Evolutionary conservation across 2,888 invertebrate species (phyloP), one percentile per base, ranked within the genome.

Genomic region (Neoscelio sp.): DNA sequence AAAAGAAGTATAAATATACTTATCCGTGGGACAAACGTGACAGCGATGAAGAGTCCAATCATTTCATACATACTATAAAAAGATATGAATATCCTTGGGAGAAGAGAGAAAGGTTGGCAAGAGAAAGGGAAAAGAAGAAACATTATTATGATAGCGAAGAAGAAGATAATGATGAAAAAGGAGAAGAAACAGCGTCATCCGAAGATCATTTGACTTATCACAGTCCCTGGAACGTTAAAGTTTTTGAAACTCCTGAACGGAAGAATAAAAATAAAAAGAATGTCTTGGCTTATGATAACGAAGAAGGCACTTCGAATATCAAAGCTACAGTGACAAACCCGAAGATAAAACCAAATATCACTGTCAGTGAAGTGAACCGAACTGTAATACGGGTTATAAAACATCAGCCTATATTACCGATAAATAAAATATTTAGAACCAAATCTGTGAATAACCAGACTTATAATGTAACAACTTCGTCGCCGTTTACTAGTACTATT

Each of bases 1-100:
- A 80, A 1, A 80, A 84, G 4, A 83, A 77, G 6, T 78, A 83
- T 2, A 82, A 74, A 15, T 85, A 87, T 46, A 76, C 82, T 2
- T 89, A 87, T 46, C 88, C 89, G 1, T 89, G 89, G 89, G 81
- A 87, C 7, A 62, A 64, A 8, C 33, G 50, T 3, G 85, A 85
- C 23, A 82, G 82, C 10, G 75, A 83, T 13, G 83, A 84, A 0
- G 74, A 82, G 58, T 82, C 83, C 5, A 76, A 65, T 15, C 67
- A 80, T 40, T 74, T 70, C 17, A 64, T 70, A 2, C 77, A 73
- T 0, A 20, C 58, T 1, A 65, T 83, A 2, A 81, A 70, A 4
- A 83, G 81, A 10, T 86, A 87, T 56, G 90, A 89, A 64, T 90
- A 84, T 84, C 90, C 90, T 0, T 90, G 90, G 90, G 89, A 89